A percentile compares a stretch with the other conserved stretches of the same genome.
phyloP scores from a whole-genome alignment of 1,140 invertebrate species.

The Octopus sinensis region DNA sequence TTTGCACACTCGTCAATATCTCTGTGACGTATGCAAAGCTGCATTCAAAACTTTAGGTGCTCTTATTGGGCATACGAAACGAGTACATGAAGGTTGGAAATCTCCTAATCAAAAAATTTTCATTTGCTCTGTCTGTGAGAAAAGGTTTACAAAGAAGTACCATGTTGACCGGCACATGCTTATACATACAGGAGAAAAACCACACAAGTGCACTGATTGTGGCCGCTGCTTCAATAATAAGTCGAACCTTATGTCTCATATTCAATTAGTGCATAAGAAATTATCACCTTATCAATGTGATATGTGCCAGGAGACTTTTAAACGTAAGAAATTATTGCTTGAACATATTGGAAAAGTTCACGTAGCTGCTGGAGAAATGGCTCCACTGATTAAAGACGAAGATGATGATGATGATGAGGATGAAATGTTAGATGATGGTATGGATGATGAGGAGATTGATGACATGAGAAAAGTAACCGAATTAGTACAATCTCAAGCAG shows the following conservation, averaged over 20 bases:
- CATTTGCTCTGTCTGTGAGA: slow-evolving; percentile 53
- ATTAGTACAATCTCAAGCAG: slow-evolving; percentile 38
- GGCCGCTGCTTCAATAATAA: slow-evolving; percentile 53
- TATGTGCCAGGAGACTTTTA: slow-evolving; percentile 54
- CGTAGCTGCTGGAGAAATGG: slow-evolving; percentile 49
- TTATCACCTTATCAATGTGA: slow-evolving; percentile 52
- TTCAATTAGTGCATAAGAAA: slow-evolving; percentile 52
- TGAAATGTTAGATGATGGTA: slow-evolving; percentile 32
- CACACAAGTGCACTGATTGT: slow-evolving; percentile 53
- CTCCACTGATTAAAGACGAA: slow-evolving; percentile 44
- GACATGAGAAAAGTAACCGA: slow-evolving; percentile 26
- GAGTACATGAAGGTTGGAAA: slow-evolving; percentile 55
- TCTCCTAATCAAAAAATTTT: slow-evolving; percentile 54
- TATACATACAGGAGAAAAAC: slow-evolving; percentile 54
- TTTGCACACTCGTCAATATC: slow-evolving; percentile 51
- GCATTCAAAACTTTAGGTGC: slow-evolving; percentile 54
- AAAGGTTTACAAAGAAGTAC: slow-evolving; percentile 54
- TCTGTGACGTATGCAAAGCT: slow-evolving; percentile 51
- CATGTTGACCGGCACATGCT: slow-evolving; percentile 54
- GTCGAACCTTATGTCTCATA: slow-evolving; percentile 53
- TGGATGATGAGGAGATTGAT: slow-evolving; percentile 39
- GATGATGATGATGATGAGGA: slow-evolving; percentile 39
- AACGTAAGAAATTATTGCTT: slow-evolving; percentile 49
- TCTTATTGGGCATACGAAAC: slow-evolving; percentile 52
- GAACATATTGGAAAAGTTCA: slow-evolving; percentile 53